phyloP scores from a whole-genome alignment of 2,113 vertebrate genomes.

The Bubo bubo region DNA sequence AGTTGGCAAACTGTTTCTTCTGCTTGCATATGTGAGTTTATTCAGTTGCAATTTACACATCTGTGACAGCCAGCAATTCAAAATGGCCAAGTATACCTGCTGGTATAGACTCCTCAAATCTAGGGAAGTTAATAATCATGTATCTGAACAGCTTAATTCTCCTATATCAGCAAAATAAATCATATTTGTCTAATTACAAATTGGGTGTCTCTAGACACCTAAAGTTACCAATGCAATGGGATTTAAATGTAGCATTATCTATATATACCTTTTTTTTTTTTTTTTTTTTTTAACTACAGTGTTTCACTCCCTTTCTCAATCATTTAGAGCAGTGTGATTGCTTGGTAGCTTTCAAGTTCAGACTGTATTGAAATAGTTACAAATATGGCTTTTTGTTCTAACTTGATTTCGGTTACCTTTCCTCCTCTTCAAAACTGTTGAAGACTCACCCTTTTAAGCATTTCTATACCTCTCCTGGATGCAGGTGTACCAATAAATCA shows the following conservation, averaged over 20 bases:
- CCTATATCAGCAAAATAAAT: background rate
- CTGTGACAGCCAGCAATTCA: background rate
- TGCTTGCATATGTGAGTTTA: background rate
- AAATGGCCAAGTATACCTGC: background rate
- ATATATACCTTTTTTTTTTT: too few species aligned
- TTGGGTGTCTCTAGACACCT: background rate
- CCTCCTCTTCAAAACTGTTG: background rate
- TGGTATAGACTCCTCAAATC: background rate
- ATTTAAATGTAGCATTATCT: background rate
- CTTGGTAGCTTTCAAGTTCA: background rate
- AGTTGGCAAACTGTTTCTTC: background rate
- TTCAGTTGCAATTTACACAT: background rate
- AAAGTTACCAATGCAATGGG: background rate
- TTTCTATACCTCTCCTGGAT: background rate
- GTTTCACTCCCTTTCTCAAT: background rate
- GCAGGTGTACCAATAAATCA: conserved; percentile 51
- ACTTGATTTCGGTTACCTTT: background rate
- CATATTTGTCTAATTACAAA: background rate
- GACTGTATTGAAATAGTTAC: background rate
- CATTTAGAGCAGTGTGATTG: background rate
- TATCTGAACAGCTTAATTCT: background rate
- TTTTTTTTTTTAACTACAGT: background rate
- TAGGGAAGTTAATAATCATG: background rate
- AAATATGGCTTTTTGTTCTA: background rate
- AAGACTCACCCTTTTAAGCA: background rate